Evolutionary conservation across 1,140 invertebrate species (phyloP), one percentile per base, ranked within the genome.

Genomic region (Heliothis virescens): DNA sequence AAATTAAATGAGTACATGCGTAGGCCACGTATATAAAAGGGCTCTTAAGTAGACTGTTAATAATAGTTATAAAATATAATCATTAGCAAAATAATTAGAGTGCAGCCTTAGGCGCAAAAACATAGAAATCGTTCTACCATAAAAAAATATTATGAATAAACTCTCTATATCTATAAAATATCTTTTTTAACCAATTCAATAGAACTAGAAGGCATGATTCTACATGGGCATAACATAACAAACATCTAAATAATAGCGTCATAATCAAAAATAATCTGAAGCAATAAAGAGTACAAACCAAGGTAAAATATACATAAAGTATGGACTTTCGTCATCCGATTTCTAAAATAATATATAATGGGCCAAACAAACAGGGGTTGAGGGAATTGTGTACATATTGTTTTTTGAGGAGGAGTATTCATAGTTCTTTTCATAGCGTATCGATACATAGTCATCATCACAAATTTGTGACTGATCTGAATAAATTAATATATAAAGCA

Each of bases 251-350:
- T 41, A 41, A 73, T 71, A 71, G 47, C 47, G 41, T 65, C 63
- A 34, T 72, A 72, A 26, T 55, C 18, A 21, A 72, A 72, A 69
- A 2, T 18, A 69, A 18, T 59, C 41, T 50, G 53, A 53, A 34
- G 69, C 69, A 72, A 55, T 55, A 55, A 29, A 16, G 60, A 74
- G 16, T 74, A 74, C 34, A 74, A 74, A 74, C 55, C 72, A 50
- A 60, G 15, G 50, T 34, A 26, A 72, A 53, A 72, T 1, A 53
- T 71, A 71, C 53, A 71, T 55, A 16, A 9, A 16, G 21, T 59
- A 59, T 3, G 13, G 12, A 21, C 12, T 59, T 18, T 57, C 3
- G 18, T 21, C 26, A 21, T 15, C 13, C 13, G 21, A 29, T 15
- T 11, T 13, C 21, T 26, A 13, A 29, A 59, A 13, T 15, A 29